Conservation (phyloP, 1,140 invertebrate species). For the Oscheius sp. region DNA sequence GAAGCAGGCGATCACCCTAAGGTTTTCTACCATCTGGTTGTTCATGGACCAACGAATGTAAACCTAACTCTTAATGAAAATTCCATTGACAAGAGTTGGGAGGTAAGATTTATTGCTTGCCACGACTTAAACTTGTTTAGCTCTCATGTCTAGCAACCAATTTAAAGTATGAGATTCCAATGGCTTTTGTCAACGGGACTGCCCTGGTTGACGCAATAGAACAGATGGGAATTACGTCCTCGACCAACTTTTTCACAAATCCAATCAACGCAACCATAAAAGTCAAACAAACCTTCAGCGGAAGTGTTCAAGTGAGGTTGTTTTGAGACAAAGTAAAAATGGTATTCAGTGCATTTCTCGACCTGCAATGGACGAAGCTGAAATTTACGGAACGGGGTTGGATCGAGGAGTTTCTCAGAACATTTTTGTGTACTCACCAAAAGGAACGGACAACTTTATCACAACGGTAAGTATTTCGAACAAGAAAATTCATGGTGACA, state of each 20-base stretch:
- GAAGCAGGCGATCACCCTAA: not conserved
- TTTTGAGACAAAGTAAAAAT: not conserved
- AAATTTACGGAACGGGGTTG: slow-evolving; percentile 49
- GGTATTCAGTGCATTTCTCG: slow-evolving; percentile 52
- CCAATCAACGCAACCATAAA: slow-evolving; percentile 50
- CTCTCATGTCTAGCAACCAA: slow-evolving; percentile 47
- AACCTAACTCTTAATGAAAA: slow-evolving; percentile 39
- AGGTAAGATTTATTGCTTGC: slow-evolving; percentile 15
- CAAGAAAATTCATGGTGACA: not conserved
- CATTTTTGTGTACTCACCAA: slow-evolving; percentile 37
- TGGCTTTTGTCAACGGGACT: slow-evolving; percentile 51
- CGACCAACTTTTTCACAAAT: slow-evolving; percentile 54
- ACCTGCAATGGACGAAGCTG: slow-evolving; percentile 55
- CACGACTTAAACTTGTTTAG: slow-evolving; percentile 18
- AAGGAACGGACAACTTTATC: not conserved
- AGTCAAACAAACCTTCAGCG: slow-evolving; percentile 40
- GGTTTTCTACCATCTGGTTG: slow-evolving; percentile 44
- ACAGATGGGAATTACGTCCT: slow-evolving; percentile 46
- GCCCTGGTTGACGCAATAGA: slow-evolving; percentile 52
- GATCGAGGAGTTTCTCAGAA: slow-evolving; percentile 51
- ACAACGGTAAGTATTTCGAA: not conserved
- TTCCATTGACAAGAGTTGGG: slow-evolving; percentile 40
- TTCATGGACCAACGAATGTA: slow-evolving; percentile 51
- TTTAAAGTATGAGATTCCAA: slow-evolving; percentile 51
- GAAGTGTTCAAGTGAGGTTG: slow-evolving; percentile 47